These are phyloP conservation scores for Leucoraja erinaceus DNA, from an alignment of 2,113 vertebrate species.

Conservation along the genomic window DNA sequence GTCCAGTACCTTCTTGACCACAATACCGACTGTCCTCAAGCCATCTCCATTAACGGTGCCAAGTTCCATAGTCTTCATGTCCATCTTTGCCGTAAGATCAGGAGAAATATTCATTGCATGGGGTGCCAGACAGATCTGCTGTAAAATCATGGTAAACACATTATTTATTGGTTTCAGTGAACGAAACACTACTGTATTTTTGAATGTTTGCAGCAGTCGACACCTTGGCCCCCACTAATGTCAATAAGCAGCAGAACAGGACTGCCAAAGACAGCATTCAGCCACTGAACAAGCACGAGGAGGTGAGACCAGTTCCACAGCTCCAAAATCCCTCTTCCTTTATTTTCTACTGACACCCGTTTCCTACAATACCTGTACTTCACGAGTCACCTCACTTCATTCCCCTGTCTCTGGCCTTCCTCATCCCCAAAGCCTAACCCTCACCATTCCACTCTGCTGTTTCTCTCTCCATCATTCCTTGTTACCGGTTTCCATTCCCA, in stretches of 20 bases:
- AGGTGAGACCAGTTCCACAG: conserved; percentile 49
- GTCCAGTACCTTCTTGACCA: background rate
- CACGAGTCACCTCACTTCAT: no score
- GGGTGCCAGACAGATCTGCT: background rate
- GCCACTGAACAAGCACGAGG: conserved; percentile 47
- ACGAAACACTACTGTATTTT: background rate
- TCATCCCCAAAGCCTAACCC: no score
- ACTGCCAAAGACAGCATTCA: conserved; percentile 44
- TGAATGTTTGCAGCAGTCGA: conserved; percentile 39
- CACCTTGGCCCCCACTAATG: conserved; percentile 44
- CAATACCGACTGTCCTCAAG: no score
- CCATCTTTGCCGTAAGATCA: background rate
- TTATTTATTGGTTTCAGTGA: background rate
- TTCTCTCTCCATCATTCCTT: no score
- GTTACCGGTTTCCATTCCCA: no score
- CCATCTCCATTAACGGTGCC: no score
- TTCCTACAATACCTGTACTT: no score
- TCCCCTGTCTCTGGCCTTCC: no score
- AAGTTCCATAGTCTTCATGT: no score
- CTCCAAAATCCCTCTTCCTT: background rate
- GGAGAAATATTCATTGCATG: background rate
- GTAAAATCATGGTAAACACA: no score
- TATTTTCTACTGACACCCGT: background rate
- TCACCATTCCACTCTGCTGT: no score
- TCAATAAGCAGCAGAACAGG: conserved; percentile 43